Percentiles rank a stretch among this genome's conserved stretches.
Conservation (phyloP, 1,140 invertebrate genomes). For the Mamestra configurata region DNA sequence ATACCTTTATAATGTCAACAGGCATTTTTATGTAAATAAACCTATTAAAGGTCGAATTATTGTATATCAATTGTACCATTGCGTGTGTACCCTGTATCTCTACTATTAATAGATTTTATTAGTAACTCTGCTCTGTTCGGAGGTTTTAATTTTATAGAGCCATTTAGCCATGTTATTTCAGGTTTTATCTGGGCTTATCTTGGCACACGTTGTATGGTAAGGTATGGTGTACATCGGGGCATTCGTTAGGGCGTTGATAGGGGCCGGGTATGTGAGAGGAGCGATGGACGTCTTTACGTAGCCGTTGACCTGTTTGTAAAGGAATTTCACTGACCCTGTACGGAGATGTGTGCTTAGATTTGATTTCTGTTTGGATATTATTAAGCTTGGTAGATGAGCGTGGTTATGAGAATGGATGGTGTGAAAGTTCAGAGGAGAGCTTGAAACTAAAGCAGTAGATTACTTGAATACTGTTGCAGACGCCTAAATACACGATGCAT, state of each 20-base stretch:
- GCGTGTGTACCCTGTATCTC: background rate
- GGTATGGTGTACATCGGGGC: background rate
- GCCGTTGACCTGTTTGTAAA: background rate
- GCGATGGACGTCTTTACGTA: background rate
- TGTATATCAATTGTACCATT: slow-evolving; percentile 6
- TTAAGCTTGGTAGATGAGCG: too few species aligned
- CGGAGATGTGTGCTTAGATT: background rate
- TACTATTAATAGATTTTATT: slow-evolving; percentile 24
- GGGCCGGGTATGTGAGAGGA: background rate
- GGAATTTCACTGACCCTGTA: background rate
- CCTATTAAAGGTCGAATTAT: slow-evolving; percentile 29
- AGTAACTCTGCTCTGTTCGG: background rate
- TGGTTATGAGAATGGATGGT: too few species aligned
- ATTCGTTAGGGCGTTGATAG: slow-evolving; percentile 1
- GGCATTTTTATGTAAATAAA: slow-evolving; percentile 42
- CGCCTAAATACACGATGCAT: too few species aligned
- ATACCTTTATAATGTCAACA: background rate
- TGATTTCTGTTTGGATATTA: too few species aligned
- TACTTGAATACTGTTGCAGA: too few species aligned
- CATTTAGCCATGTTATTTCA: background rate
- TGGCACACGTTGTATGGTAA: background rate
- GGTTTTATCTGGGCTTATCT: slow-evolving; percentile 17
- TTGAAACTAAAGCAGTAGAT: too few species aligned
- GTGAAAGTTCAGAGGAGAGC: too few species aligned
- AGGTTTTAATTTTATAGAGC: slow-evolving; percentile 16